These are phyloP conservation scores for Notamacropus eugenii DNA, from an alignment of 2,797 vertebrate species.

Conservation along the genomic window DNA sequence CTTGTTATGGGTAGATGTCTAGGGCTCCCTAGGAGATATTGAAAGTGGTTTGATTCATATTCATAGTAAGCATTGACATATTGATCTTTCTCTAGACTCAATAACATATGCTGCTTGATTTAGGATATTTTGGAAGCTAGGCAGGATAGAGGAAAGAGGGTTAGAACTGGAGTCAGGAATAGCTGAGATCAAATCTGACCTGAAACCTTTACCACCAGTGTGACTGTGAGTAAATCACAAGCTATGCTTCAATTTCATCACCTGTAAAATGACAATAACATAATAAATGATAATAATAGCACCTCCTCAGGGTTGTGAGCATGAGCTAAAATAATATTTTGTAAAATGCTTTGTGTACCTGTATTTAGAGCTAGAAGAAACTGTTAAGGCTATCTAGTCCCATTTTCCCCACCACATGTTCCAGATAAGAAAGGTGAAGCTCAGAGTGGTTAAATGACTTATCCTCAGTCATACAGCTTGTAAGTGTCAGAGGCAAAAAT, in stretches of 20 bases:
- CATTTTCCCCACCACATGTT: no score
- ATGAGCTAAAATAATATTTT: not conserved
- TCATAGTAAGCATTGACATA: no score
- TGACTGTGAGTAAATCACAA: not conserved
- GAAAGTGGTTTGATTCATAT: no score
- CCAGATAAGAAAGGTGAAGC: no score
- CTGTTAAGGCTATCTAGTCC: no score
- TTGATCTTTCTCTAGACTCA: not conserved
- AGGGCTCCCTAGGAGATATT: not conserved
- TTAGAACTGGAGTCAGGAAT: not conserved
- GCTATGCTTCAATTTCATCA: not conserved
- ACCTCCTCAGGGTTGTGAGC: not conserved
- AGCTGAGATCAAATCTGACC: not conserved
- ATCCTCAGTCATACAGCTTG: no score
- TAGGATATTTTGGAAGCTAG: not conserved
- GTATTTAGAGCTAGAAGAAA: no score
- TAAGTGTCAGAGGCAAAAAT: no score
- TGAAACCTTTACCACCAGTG: not conserved
- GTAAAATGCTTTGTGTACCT: not conserved
- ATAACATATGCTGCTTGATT: not conserved
- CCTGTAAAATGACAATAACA: not conserved
- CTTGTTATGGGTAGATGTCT: not conserved
- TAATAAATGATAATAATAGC: not conserved
- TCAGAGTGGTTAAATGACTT: no score
- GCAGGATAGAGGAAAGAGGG: not conserved